phyloP scores from a whole-genome alignment of 2,888 invertebrate genomes.

The Chrysolina haemoptera region DNA sequence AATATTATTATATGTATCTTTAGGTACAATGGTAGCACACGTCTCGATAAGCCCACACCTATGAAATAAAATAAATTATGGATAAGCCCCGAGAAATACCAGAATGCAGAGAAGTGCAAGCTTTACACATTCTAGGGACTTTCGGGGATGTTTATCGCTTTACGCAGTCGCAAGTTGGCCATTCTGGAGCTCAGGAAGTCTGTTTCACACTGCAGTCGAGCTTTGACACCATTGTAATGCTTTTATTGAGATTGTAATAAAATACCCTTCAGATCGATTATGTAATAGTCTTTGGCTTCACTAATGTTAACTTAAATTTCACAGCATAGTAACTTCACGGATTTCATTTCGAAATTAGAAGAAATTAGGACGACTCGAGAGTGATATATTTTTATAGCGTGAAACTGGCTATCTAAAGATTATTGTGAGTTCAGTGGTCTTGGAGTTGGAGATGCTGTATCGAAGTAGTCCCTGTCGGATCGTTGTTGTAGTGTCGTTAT shows the following conservation, averaged over 20 bases:
- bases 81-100: conserved; percentile 33
- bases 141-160: conserved; percentile 35
- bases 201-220: conserved; percentile 41
- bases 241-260: background rate
- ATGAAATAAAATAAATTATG: conserved; percentile 40
- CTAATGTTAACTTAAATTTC: background rate
- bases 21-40: conserved; percentile 6
- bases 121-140: conserved; percentile 48
- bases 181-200: conserved; percentile 43
- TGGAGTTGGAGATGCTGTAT: conserved; percentile 55
- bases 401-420: conserved; percentile 52
- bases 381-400: conserved; percentile 41
- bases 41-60: conserved; percentile 30
- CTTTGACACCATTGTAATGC: conserved; percentile 13
- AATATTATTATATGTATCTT: background rate
- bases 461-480: conserved; percentile 50
- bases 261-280: background rate
- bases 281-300: background rate
- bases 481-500: conserved; percentile 43
- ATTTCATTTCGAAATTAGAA: background rate
- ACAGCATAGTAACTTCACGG: background rate
- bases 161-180: conserved; percentile 51
- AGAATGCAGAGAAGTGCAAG: conserved; percentile 41
- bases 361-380: conserved; percentile 1
- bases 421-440: conserved; percentile 56